Conservation (phyloP, 2,888 invertebrate genomes). For the Drosophila macrothrix region DNA sequence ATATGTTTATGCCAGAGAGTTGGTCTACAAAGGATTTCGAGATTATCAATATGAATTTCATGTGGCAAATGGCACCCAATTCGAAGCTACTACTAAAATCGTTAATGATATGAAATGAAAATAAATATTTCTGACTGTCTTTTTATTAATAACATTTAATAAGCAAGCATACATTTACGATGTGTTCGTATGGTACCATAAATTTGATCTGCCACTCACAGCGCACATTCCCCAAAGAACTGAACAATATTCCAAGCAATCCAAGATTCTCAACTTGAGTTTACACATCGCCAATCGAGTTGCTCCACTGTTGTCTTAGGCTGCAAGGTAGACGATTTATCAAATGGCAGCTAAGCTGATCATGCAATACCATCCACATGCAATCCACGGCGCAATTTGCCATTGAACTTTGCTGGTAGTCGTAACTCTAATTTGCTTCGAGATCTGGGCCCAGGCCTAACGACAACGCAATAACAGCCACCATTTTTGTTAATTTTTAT, state of each 20-base stretch:
- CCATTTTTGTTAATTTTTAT: constrained; percentile 64
- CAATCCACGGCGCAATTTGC: constrained; percentile 47
- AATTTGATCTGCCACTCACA: not conserved
- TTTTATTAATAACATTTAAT: not conserved
- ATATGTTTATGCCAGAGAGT: constrained; percentile 30
- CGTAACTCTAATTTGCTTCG: constrained; percentile 44
- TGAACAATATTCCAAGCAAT: not conserved
- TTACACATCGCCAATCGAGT: not conserved
- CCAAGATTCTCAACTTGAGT: not conserved
- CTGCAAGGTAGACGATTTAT: not conserved
- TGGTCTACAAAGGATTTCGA: not conserved
- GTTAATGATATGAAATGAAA: not conserved
- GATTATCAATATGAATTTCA: constrained; percentile 16
- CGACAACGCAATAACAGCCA: constrained; percentile 62
- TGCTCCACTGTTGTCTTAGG: not conserved
- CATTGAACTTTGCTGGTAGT: constrained; percentile 53
- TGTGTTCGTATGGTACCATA: not conserved
- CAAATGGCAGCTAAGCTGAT: constrained; percentile 13
- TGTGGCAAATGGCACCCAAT: constrained; percentile 10
- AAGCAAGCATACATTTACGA: not conserved
- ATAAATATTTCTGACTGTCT: not conserved
- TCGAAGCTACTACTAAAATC: not conserved
- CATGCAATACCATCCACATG: constrained; percentile 52
- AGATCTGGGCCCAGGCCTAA: constrained; percentile 50
- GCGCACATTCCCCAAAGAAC: not conserved